Evolutionary conservation across 2,888 invertebrate species (phyloP).

Genomic region (Amphimallon solstitiale): DNA sequence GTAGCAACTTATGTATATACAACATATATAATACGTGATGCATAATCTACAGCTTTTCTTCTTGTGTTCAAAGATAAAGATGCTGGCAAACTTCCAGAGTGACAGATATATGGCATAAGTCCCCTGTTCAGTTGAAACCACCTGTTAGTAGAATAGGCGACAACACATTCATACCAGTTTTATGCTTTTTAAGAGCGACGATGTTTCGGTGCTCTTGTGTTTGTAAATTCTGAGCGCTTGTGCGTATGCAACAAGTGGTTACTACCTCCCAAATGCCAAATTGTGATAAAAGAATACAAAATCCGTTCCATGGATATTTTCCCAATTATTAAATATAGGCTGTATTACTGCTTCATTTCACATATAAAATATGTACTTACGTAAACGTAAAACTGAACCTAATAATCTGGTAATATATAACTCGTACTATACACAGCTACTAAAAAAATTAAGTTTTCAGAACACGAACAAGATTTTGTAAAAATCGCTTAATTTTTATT

Average conservation of each 20-base stretch:
- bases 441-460: no score
- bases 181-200: background rate
- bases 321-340: no score
- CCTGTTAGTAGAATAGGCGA: slow-evolving; percentile 15
- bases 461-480: no score
- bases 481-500: no score
- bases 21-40: background rate
- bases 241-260: slow-evolving; percentile 21
- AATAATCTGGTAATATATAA: no score
- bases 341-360: no score
- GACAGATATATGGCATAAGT: slow-evolving; percentile 18
- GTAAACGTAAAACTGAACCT: no score
- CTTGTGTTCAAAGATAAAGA: slow-evolving; percentile 1
- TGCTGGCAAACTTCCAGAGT: slow-evolving; percentile 15
- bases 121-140: slow-evolving; percentile 3
- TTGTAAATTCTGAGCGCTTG: slow-evolving; percentile 1
- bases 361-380: no score
- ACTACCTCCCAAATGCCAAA: slow-evolving; percentile 12
- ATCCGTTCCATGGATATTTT: no score
- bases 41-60: slow-evolving; percentile 5
- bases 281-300: no score
- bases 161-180: background rate
- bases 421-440: no score
- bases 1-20: no score
- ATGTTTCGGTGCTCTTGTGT: background rate